Conservation (phyloP, 1,140 invertebrate species). For the Dysdera silvatica region DNA sequence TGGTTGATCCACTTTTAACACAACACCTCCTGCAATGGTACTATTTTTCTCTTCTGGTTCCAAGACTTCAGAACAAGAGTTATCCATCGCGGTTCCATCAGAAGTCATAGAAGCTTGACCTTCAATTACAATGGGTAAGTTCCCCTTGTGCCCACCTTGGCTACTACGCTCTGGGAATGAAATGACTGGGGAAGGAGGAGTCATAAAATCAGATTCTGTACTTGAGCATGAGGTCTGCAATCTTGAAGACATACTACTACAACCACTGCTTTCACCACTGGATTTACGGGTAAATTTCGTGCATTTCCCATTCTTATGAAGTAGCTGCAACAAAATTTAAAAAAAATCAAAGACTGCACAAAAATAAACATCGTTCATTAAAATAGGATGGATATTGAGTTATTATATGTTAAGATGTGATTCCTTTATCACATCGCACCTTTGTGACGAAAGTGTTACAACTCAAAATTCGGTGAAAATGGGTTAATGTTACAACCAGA, state of each 20-base stretch:
- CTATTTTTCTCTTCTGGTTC: not conserved
- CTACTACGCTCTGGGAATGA: not conserved
- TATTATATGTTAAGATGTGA: too few species aligned
- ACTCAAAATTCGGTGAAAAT: too few species aligned
- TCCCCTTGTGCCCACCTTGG: not conserved
- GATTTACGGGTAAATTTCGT: slow-evolving; percentile 24
- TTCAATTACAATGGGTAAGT: slow-evolving; percentile 24
- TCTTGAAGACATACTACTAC: slow-evolving; percentile 26
- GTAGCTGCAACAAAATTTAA: too few species aligned
- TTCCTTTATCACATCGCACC: too few species aligned
- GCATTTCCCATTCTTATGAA: slow-evolving; percentile 25
- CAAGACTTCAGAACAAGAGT: too few species aligned
- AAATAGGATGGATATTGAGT: too few species aligned
- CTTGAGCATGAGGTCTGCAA: slow-evolving; percentile 19
- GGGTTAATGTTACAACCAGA: too few species aligned
- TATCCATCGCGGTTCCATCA: too few species aligned
- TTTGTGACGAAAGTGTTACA: too few species aligned
- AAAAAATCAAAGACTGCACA: too few species aligned
- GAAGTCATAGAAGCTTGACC: too few species aligned
- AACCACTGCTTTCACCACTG: slow-evolving; percentile 26
- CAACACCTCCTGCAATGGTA: not conserved
- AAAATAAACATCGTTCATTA: too few species aligned
- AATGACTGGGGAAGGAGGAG: slow-evolving; percentile 16
- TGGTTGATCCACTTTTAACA: slow-evolving; percentile 11
- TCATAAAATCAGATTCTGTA: slow-evolving; percentile 19